These are phyloP conservation scores for Cyphomyrmex costatus DNA, from an alignment of 1,140 invertebrate species.

Conservation along the genomic window DNA sequence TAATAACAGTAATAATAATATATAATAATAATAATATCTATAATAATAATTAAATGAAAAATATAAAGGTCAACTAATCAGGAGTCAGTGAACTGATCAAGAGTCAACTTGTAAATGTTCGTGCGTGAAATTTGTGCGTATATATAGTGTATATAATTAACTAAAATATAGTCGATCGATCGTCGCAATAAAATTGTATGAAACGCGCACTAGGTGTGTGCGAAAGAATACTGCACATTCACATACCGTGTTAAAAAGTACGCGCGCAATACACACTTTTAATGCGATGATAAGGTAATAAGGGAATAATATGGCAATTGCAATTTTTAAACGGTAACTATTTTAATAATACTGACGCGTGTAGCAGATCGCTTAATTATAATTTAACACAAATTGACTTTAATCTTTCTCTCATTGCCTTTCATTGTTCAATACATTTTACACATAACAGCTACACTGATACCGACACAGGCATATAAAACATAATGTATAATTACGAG, in stretches of 20 bases:
- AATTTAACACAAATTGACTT: slow-evolving; percentile 47
- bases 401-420: slow-evolving; percentile 55
- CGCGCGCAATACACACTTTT: background rate
- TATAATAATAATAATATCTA: slow-evolving; percentile 15
- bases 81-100: background rate
- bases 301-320: slow-evolving; percentile 21
- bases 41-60: slow-evolving; percentile 31
- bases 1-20: slow-evolving; percentile 52
- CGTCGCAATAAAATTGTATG: background rate
- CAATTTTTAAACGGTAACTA: slow-evolving; percentile 42
- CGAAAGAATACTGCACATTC: slow-evolving; percentile 20
- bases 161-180: slow-evolving; percentile 40
- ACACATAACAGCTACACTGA: slow-evolving; percentile 11
- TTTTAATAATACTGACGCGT: slow-evolving; percentile 11
- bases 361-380: slow-evolving; percentile 45
- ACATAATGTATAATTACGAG: slow-evolving; percentile 10
- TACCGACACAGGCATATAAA: background rate
- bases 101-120: slow-evolving; percentile 46
- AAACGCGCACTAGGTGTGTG: slow-evolving; percentile 2
- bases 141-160: slow-evolving; percentile 33
- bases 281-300: slow-evolving; percentile 21
- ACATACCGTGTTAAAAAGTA: background rate
- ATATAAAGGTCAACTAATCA: background rate
- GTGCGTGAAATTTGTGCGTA: slow-evolving; percentile 60
- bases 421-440: slow-evolving; percentile 49